Evolutionary conservation across 2,888 invertebrate genomes (phyloP).

Genomic region (Dendrolimus houi): DNA sequence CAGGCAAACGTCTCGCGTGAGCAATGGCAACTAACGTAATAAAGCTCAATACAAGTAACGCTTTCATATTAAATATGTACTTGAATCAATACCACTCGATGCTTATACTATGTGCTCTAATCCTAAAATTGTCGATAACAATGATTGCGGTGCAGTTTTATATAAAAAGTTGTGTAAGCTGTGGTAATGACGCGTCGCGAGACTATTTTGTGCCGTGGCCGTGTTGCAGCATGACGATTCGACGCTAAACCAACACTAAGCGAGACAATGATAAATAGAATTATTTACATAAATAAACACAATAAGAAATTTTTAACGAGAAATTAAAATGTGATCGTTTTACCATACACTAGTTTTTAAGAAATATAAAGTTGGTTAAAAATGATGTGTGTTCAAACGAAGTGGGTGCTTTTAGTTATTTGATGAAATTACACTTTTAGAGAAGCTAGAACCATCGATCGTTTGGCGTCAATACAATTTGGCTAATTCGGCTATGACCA

Average conservation of each 20-base stretch:
- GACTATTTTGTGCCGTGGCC: conserved; percentile 2
- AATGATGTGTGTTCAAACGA: too few species aligned
- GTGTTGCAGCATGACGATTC: conserved; percentile 8
- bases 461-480: too few species aligned
- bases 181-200: conserved; percentile 53
- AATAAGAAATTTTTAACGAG: too few species aligned
- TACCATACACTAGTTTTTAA: too few species aligned
- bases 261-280: too few species aligned
- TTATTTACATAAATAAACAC: too few species aligned
- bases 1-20: conserved; percentile 44
- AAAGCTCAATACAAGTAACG: conserved; percentile 42
- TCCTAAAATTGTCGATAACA: conserved; percentile 54
- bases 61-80: conserved; percentile 41
- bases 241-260: background rate
- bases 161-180: conserved; percentile 70
- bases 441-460: too few species aligned
- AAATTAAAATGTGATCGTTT: too few species aligned
- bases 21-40: conserved; percentile 34
- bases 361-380: too few species aligned
- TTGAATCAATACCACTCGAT: conserved; percentile 19
- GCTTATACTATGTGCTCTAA: conserved; percentile 39
- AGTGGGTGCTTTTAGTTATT: too few species aligned
- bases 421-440: too few species aligned
- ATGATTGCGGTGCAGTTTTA: conserved; percentile 67
- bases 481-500: too few species aligned